A percentile compares a stretch with the other conserved stretches of the same genome.
phyloP scores from a whole-genome alignment of 2,797 vertebrate genomes.

The Myotis planiceps region DNA sequence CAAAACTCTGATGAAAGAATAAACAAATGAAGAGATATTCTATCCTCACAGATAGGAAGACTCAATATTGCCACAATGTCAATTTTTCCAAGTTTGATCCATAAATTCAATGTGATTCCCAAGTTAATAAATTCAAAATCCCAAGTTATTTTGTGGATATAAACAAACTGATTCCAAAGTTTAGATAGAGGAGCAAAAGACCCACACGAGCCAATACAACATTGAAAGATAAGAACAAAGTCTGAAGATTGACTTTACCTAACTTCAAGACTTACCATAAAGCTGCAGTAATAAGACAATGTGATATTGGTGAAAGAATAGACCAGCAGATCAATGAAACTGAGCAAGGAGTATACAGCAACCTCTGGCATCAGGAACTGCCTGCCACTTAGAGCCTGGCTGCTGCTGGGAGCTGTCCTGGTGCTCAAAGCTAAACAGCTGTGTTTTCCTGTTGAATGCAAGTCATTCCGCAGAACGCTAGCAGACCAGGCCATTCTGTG shows the following conservation, averaged over 20 bases:
- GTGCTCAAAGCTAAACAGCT: no score
- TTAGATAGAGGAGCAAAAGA: not conserved
- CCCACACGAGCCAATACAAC: not conserved
- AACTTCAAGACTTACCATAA: not conserved
- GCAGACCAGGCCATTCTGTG: no score
- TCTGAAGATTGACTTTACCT: no score
- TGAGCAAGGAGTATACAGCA: not conserved
- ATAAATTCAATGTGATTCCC: not conserved
- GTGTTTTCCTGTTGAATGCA: no score
- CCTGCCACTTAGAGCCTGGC: no score
- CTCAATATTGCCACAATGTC: no score
- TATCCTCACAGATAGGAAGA: not conserved
- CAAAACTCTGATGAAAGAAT: not conserved
- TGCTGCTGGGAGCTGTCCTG: no score
- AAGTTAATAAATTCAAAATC: not conserved
- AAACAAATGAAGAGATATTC: not conserved
- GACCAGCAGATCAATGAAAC: not conserved
- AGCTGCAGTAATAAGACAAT: not conserved
- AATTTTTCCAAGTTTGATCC: not conserved
- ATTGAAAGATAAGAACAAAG: no score
- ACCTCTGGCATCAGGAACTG: no score
- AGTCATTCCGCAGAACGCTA: no score
- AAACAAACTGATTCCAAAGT: not conserved
- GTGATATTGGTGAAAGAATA: not conserved
- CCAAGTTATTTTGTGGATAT: not conserved